Conservation (phyloP, 2,888 invertebrate genomes). For the Thymelicus lineola region DNA sequence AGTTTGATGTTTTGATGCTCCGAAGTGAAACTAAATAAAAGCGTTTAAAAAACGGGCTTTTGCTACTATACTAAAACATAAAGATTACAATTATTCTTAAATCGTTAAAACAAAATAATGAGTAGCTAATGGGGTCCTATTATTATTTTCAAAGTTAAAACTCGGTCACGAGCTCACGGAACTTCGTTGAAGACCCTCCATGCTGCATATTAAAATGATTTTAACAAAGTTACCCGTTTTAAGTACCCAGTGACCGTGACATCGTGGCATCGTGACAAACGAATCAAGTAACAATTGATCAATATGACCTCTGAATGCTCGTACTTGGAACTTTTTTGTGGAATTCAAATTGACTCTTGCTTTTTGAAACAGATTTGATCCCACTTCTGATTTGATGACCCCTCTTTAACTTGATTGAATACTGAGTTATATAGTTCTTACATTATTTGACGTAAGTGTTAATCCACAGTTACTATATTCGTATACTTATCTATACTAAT, state of each 20-base stretch:
- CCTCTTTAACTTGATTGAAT: too few relatives aligned
- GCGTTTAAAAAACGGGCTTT: too few relatives aligned
- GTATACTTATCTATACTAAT: too few relatives aligned
- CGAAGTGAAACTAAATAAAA: too few relatives aligned
- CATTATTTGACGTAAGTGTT: too few relatives aligned
- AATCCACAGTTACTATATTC: too few relatives aligned
- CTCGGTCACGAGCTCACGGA: slow-evolving; percentile 27
- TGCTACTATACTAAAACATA: not conserved
- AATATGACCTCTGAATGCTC: not conserved
- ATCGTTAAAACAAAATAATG: not conserved
- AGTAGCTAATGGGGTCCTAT: not conserved
- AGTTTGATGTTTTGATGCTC: too few relatives aligned
- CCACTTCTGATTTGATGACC: too few relatives aligned
- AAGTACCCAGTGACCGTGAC: slow-evolving; percentile 12
- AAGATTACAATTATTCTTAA: not conserved
- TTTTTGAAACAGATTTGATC: too few relatives aligned
- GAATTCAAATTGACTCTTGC: not conserved
- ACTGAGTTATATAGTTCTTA: too few relatives aligned
- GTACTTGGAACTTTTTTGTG: not conserved
- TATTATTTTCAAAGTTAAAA: slow-evolving; percentile 25
- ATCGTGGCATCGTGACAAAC: not conserved
- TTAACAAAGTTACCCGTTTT: slow-evolving; percentile 9
- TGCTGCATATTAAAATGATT: slow-evolving; percentile 26
- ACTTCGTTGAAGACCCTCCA: slow-evolving; percentile 19
- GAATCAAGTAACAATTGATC: slow-evolving; percentile 10